Percentiles rank a stretch among this genome's conserved stretches.
Evolutionary conservation across 2,888 invertebrate genomes (phyloP).

Genomic region (Colletes collaris): DNA sequence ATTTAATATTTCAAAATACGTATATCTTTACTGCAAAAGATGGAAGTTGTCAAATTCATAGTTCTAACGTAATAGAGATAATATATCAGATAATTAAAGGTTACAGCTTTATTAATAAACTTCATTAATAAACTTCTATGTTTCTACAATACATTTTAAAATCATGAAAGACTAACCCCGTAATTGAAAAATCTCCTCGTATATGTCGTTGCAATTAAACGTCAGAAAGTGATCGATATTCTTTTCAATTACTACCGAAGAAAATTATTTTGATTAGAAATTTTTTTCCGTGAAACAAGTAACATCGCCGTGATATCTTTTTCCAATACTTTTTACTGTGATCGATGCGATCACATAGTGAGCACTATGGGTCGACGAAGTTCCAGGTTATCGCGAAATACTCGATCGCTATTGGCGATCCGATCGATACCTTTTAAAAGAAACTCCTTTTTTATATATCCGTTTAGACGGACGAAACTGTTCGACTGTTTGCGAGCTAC

Average conservation of each 20-base stretch:
- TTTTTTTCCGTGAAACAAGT: constrained; percentile 4
- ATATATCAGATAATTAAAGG: no score
- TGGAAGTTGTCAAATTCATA: no score
- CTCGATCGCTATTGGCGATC: constrained; percentile 39
- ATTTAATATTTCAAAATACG: no score
- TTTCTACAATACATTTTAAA: no score
- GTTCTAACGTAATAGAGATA: no score
- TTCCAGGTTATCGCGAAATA: constrained; percentile 21
- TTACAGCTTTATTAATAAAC: no score
- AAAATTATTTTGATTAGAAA: background rate
- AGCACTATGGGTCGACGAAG: constrained; percentile 2
- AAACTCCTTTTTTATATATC: constrained; percentile 24
- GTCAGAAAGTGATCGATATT: background rate
- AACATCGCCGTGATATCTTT: background rate
- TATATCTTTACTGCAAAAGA: no score
- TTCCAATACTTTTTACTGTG: background rate
- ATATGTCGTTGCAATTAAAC: no score
- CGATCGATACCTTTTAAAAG: constrained; percentile 48
- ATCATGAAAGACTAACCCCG: no score
- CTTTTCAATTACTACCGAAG: background rate
- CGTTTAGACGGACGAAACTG: constrained; percentile 26
- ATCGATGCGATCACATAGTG: constrained; percentile 8
- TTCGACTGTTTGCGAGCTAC: constrained; percentile 12
- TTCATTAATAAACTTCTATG: no score
- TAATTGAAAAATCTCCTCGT: no score